Percentiles rank a stretch among this genome's conserved stretches.
These are phyloP conservation scores for Oreochromis aureus DNA, from an alignment of 2,113 vertebrate species.

Conservation along the genomic window DNA sequence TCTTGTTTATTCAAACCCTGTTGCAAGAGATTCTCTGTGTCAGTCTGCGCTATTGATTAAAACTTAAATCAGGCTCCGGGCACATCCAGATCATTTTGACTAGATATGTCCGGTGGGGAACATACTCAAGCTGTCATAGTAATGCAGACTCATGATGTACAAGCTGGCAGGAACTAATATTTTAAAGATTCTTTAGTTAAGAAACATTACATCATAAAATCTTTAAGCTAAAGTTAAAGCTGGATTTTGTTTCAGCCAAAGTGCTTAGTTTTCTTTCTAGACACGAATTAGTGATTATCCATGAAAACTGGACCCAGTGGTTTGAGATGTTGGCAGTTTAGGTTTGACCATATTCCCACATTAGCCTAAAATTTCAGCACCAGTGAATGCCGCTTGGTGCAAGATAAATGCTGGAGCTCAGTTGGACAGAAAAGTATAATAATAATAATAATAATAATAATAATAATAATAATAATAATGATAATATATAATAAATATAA, in stretches of 20 bases:
- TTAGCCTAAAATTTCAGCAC: not conserved
- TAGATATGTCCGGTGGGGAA: not conserved
- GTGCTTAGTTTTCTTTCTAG: not conserved
- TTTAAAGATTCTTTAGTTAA: not conserved
- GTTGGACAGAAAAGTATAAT: not conserved
- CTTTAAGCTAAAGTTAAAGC: not conserved
- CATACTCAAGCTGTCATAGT: not conserved
- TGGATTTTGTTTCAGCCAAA: not conserved
- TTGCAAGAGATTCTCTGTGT: not conserved
- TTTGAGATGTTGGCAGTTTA: not conserved
- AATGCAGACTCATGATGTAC: not conserved
- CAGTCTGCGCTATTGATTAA: constrained; percentile 5
- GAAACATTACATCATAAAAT: not conserved
- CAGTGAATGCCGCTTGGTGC: not conserved
- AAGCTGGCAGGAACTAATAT: not conserved
- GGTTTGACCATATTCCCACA: not conserved
- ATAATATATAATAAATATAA: not conserved
- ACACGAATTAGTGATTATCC: not conserved
- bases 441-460: accelerated
- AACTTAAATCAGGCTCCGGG: not conserved
- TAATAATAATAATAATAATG: accelerated
- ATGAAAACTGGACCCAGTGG: not conserved
- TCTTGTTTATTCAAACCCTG: constrained; percentile 36
- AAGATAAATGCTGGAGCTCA: not conserved
- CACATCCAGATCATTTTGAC: not conserved